These are phyloP conservation scores for Drosophila kokeensis DNA, from an alignment of 2,888 invertebrate species.

Conservation along the genomic window DNA sequence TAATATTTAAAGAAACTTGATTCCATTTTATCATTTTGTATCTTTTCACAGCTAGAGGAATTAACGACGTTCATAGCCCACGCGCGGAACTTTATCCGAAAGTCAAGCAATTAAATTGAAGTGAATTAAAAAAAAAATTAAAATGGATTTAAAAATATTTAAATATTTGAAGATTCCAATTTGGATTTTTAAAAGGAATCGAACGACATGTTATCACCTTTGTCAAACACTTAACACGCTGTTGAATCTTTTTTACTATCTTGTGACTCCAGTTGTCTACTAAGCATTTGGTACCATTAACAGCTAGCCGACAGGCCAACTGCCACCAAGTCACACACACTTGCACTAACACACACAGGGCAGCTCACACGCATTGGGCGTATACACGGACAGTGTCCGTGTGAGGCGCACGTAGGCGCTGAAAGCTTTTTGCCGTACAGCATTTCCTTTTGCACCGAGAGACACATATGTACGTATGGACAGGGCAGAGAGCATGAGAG, in stretches of 20 bases:
- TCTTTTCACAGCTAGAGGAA: not conserved
- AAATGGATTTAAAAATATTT: not conserved
- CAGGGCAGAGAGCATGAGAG: not conserved
- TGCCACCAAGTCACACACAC: constrained; percentile 30
- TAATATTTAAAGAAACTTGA: not conserved
- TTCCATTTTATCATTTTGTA: not conserved
- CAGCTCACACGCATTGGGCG: constrained; percentile 51
- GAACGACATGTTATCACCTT: constrained; percentile 7
- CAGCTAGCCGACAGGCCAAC: constrained; percentile 13
- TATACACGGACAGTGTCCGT: constrained; percentile 65
- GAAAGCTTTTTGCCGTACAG: constrained; percentile 56
- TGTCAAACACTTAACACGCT: constrained; percentile 14
- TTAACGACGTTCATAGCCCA: not conserved
- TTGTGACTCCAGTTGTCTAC: constrained; percentile 45
- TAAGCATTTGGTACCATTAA: constrained; percentile 48
- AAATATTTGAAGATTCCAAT: not conserved
- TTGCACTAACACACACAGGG: constrained; percentile 18
- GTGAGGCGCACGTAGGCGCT: constrained; percentile 35
- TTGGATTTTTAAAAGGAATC: constrained; percentile 1
- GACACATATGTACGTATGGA: constrained; percentile 17
- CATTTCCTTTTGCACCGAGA: constrained; percentile 58
- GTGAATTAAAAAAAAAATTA: not conserved
- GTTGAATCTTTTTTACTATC: constrained; percentile 29
- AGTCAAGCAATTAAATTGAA: not conserved
- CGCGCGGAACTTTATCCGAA: not conserved